These are phyloP conservation scores for Tenthredo livida DNA, from an alignment of 2,888 invertebrate species.

Conservation along the genomic window DNA sequence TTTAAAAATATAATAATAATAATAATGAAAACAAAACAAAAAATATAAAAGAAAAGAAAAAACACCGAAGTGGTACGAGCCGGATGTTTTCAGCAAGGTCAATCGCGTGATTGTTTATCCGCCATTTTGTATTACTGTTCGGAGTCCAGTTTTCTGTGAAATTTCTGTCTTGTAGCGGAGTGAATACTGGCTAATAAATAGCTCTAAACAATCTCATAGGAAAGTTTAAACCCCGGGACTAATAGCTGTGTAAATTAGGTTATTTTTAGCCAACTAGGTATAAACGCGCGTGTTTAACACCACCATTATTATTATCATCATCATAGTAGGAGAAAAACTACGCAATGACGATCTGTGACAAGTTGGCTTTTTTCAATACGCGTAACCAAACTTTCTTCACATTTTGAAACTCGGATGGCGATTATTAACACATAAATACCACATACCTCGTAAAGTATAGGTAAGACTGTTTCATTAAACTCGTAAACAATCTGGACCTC, in stretches of 20 bases:
- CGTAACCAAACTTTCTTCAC: constrained; percentile 72
- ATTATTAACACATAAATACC: constrained; percentile 66
- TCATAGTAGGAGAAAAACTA: constrained; percentile 33
- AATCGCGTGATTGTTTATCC: constrained; percentile 68
- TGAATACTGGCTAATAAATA: constrained; percentile 27
- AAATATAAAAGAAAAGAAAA: neutral
- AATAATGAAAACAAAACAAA: no score
- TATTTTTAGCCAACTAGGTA: constrained; percentile 55
- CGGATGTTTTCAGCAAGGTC: constrained; percentile 54
- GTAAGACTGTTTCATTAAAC: constrained; percentile 17
- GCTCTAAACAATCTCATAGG: constrained; percentile 4
- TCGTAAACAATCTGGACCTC: neutral
- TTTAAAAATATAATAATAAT: neutral
- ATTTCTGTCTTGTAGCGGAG: constrained; percentile 32
- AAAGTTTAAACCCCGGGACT: constrained; percentile 4
- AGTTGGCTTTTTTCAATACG: constrained; percentile 63
- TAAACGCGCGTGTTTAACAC: neutral
- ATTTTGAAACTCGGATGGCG: constrained; percentile 67
- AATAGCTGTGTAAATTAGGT: neutral
- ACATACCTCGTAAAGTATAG: constrained; percentile 35
- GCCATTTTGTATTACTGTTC: constrained; percentile 71
- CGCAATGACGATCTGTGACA: constrained; percentile 69
- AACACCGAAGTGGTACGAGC: neutral
- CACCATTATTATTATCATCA: neutral
- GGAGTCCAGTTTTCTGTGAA: constrained; percentile 64